phyloP scores from a whole-genome alignment of 2,113 vertebrate genomes.

The Muntiacus muntjak region DNA sequence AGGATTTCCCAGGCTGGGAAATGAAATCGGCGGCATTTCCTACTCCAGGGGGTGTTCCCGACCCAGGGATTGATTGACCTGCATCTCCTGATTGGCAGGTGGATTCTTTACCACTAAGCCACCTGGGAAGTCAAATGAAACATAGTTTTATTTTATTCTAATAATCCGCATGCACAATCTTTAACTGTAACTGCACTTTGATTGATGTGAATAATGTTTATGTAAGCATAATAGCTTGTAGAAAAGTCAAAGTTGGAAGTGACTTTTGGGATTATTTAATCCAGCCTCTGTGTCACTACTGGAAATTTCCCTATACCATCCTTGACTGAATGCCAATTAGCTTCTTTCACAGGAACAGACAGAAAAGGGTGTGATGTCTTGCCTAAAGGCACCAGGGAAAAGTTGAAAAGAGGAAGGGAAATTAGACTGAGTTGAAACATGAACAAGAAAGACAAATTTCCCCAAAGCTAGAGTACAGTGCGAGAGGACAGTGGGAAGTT shows the following conservation, averaged over 20 bases:
- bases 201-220: neutral
- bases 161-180: neutral
- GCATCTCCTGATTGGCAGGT: neutral
- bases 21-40: neutral
- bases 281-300: neutral
- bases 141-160: neutral
- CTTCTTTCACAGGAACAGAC: constrained; percentile 3
- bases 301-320: neutral
- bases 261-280: constrained; percentile 33
- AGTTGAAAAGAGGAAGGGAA: constrained; percentile 27
- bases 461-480: neutral
- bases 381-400: constrained; percentile 19
- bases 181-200: neutral
- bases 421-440: constrained; percentile 44
- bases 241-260: constrained; percentile 15
- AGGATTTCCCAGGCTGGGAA: neutral
- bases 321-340: constrained; percentile 29
- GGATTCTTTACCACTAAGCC: neutral
- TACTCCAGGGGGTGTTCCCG: neutral
- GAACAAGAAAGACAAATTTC: constrained; percentile 3
- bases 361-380: neutral
- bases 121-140: neutral
- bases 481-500: neutral
- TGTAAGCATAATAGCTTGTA: neutral
- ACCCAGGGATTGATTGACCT: neutral